A percentile compares a stretch with the other conserved stretches of the same genome.
These are phyloP conservation scores for Atrichornis clamosus DNA, from an alignment of 2,113 vertebrate genomes.

Conservation along the genomic window DNA sequence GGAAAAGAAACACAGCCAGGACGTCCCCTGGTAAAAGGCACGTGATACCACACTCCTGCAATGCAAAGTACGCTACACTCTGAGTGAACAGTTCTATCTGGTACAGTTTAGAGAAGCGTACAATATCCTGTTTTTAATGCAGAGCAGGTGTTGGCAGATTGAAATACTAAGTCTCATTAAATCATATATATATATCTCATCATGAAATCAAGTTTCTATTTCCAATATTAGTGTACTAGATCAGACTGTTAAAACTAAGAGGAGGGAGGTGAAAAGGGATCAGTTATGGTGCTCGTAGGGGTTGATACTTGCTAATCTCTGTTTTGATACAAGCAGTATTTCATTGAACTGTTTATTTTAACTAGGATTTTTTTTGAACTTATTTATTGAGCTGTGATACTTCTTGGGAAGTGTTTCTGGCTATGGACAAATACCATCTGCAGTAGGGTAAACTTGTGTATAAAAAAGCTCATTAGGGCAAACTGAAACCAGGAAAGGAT, in stretches of 20 bases:
- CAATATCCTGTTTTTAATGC: conserved; percentile 59
- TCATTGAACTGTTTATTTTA: conserved; percentile 69
- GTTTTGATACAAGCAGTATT: conserved; percentile 50
- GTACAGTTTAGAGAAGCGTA: not conserved
- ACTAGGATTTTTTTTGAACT: conserved; percentile 62
- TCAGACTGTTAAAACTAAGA: conserved; percentile 2
- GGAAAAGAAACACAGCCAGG: not conserved
- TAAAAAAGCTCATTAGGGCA: conserved; percentile 62
- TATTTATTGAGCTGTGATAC: conserved; percentile 59
- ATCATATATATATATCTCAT: not conserved
- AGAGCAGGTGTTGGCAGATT: conserved; percentile 17
- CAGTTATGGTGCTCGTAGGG: not conserved
- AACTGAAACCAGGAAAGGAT: conserved; percentile 50
- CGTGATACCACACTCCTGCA: not conserved
- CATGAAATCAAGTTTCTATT: conserved; percentile 29
- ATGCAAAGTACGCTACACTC: not conserved
- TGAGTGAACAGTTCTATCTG: conserved; percentile 21
- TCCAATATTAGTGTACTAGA: not conserved
- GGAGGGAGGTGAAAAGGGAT: not conserved
- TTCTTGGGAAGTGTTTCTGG: conserved; percentile 67
- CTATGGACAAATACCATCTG: conserved; percentile 71
- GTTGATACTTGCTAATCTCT: conserved; percentile 38
- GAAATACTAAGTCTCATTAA: conserved; percentile 16
- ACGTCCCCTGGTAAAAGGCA: not conserved
- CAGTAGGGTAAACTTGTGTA: conserved; percentile 67